These are phyloP conservation scores for Electrophaes corylata DNA, from an alignment of 2,888 invertebrate genomes.

Conservation along the genomic window DNA sequence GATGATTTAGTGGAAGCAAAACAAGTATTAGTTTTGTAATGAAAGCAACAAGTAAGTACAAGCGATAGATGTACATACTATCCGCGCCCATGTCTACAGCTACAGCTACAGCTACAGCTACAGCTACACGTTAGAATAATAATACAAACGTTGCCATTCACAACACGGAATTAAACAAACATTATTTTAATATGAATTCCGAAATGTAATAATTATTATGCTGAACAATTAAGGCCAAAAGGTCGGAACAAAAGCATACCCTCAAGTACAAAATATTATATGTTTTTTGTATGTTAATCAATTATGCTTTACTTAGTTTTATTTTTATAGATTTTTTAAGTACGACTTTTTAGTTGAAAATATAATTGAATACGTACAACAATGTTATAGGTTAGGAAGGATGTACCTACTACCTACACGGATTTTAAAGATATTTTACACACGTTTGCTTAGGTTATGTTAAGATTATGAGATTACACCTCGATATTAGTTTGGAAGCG, in stretches of 20 bases:
- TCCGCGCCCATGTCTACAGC: too few relatives aligned
- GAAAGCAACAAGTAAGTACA: conserved; percentile 53
- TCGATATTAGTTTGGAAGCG: conserved; percentile 58
- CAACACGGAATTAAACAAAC: conserved; percentile 52
- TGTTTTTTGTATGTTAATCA: conserved; percentile 73
- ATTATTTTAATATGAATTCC: background rate
- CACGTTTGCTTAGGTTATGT: conserved; percentile 60
- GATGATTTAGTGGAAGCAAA: conserved; percentile 1
- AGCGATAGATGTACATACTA: conserved; percentile 52
- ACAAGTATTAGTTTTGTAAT: background rate
- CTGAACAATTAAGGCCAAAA: background rate
- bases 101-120: too few relatives aligned
- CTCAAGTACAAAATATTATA: conserved; percentile 82
- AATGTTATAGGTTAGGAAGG: conserved; percentile 54
- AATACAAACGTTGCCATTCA: conserved; percentile 54
- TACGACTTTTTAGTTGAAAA: conserved; percentile 51
- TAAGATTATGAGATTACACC: conserved; percentile 67
- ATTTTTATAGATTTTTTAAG: conserved; percentile 57
- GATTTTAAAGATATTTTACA: conserved; percentile 56
- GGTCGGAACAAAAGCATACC: conserved; percentile 53
- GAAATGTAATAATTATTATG: background rate
- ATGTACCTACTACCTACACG: conserved; percentile 49
- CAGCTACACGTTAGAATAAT: conserved; percentile 35
- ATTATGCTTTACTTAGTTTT: conserved; percentile 80
- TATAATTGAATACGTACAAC: conserved; percentile 66